A percentile compares a stretch with the other conserved stretches of the same genome.
phyloP scores from a whole-genome alignment of 2,888 invertebrate species.

The Zygogramma bicolorata region DNA sequence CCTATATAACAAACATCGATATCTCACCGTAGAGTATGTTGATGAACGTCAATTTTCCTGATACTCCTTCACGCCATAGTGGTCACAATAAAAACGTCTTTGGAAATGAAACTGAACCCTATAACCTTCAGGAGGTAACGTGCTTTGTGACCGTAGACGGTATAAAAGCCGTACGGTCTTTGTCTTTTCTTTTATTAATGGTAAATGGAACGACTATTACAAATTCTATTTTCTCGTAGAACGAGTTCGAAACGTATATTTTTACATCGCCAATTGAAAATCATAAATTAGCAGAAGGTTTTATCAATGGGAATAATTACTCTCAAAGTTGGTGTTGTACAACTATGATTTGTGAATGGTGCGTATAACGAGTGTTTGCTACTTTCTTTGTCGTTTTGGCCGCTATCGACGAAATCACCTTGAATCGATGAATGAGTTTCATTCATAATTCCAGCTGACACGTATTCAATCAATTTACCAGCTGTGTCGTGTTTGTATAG shows the following conservation, averaged over 20 bases:
- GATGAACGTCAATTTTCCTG: not conserved
- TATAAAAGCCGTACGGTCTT: not conserved
- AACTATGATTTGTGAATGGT: slow-evolving; percentile 20
- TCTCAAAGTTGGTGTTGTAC: not conserved
- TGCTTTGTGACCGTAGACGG: not conserved
- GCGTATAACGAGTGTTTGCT: slow-evolving; percentile 10
- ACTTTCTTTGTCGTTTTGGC: not conserved
- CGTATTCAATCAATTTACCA: not conserved
- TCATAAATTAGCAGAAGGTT: slow-evolving; percentile 16
- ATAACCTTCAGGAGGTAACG: not conserved
- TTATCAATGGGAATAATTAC: slow-evolving; percentile 30
- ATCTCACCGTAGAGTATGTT: not conserved
- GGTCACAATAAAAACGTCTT: not conserved
- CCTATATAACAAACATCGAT: not conserved
- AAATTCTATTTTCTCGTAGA: slow-evolving; percentile 1
- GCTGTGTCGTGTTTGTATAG: not conserved
- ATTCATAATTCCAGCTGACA: slow-evolving; percentile 16
- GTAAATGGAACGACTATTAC: not conserved
- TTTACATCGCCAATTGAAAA: slow-evolving; percentile 23
- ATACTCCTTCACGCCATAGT: not conserved
- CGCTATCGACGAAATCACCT: slow-evolving; percentile 25
- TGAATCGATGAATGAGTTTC: slow-evolving; percentile 26
- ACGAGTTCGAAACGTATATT: slow-evolving; percentile 16
- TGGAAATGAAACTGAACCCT: not conserved
- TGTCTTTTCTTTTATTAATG: not conserved